A percentile compares a stretch with the other conserved stretches of the same genome.
Conservation (phyloP, 2,113 vertebrate species). For the Spheniscus mendiculus region DNA sequence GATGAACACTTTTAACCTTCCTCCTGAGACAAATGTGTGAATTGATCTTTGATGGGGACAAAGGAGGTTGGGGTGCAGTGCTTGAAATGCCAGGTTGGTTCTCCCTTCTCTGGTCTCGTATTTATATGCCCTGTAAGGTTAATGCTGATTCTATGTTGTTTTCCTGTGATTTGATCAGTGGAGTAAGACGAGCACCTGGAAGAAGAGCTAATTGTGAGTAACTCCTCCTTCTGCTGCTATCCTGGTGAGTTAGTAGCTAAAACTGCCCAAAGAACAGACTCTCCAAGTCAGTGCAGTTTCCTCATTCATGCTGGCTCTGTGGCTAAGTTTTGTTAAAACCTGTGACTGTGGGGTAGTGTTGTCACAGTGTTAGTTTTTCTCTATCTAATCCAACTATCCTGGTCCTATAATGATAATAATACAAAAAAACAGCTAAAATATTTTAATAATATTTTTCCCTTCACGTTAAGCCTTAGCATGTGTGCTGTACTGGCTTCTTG, state of each 20-base stretch:
- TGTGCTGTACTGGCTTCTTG: not conserved
- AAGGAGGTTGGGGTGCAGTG: not conserved
- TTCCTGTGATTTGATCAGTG: not conserved
- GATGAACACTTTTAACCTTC: not conserved
- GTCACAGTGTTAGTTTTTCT: not conserved
- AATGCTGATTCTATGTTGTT: not conserved
- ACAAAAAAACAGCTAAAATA: not conserved
- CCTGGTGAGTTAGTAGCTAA: not conserved
- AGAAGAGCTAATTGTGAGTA: not conserved
- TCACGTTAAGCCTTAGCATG: not conserved
- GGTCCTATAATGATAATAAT: not conserved
- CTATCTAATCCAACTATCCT: not conserved
- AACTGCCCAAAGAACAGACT: not conserved
- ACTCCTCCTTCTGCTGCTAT: not conserved
- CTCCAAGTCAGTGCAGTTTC: not conserved
- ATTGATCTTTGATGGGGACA: not conserved
- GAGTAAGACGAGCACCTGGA: not conserved
- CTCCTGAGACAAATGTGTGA: not conserved
- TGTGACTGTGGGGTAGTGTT: not conserved
- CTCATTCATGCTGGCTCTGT: not conserved
- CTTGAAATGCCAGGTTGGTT: not conserved
- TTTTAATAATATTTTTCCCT: not conserved
- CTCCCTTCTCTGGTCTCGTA: not conserved
- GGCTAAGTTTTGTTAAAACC: not conserved
- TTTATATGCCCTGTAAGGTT: not conserved